phyloP scores from a whole-genome alignment of 2,797 vertebrate genomes.

The Poecilia picta region DNA sequence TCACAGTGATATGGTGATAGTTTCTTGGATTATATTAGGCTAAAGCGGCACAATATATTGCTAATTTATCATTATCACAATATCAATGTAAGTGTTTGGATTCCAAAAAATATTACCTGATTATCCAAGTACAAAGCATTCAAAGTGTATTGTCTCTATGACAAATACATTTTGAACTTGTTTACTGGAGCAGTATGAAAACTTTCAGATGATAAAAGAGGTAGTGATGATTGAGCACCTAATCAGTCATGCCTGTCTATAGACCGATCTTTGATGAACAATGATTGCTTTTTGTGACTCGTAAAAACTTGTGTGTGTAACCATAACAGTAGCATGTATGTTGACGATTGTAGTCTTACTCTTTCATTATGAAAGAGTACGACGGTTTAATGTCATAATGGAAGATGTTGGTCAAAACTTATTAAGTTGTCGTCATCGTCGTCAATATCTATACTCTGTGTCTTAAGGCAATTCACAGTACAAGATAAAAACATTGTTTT shows the following conservation, averaged over 20 bases:
- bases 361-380: background rate
- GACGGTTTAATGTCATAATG: background rate
- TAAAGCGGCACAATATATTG: background rate
- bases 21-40: background rate
- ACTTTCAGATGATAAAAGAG: background rate
- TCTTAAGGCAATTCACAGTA: background rate
- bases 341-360: background rate
- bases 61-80: background rate
- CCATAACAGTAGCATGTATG: background rate
- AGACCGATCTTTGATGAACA: background rate
- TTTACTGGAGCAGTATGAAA: background rate
- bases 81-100: background rate
- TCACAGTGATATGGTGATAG: too few relatives aligned
- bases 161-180: background rate
- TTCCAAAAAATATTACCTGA: background rate
- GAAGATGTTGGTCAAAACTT: background rate
- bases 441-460: background rate
- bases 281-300: background rate
- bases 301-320: background rate
- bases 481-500: background rate
- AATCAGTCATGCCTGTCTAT: conserved; percentile 16
- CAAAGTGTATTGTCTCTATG: background rate
- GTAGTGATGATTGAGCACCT: conserved; percentile 1
- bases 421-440: background rate
- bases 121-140: background rate